Evolutionary conservation across 2,888 invertebrate genomes (phyloP), one percentile per base, ranked within the genome.

Genomic region (Eudemis profundana): DNA sequence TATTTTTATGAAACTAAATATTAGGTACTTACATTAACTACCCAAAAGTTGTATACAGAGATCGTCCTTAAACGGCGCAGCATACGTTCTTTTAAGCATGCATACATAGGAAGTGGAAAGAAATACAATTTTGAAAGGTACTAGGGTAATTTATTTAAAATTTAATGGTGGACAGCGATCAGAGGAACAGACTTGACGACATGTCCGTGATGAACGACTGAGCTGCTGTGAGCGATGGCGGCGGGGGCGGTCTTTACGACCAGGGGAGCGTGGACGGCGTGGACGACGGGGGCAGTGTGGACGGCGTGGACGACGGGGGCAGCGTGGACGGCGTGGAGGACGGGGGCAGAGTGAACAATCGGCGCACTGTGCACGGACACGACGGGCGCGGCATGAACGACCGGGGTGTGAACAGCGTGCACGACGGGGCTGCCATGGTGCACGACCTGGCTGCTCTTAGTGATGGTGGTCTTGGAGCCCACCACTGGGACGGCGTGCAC

Each of bases 401-500:
- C 79, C n/a, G 59, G 59, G 46, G 57, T 29, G 46, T 42, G 42
- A 47, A 66, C 79, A 4, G 84, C 72, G 68, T 86, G 86, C 0
- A 86, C 83, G 1, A 86, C 72, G 0, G 89, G 86, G 7, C 84
- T 74, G 33, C 90, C 90, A 57, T 90, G 90, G 87, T 88, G 87
- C 12, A 91, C 90, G 1, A 89, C 78, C 71, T 89, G 90, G 83
- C 90, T 90, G 80, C 86, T 88, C 84, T 89, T 89, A 53, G 90
- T 89, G 76, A 91, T 85, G 69, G 91, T 90, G 66, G 91, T 89
- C 79, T 88, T 89, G 49, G 87, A 77, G 38, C 74, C 81, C 2
- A 82, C 74, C 3, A 82, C 74, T n/a, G 82, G 82, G 10, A 82
- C 78, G 27, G 78, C 70, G 17, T 59, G 69, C n/a, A 72, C 70